Conservation (phyloP, 2,113 vertebrate species). For the Ameiurus melas region DNA sequence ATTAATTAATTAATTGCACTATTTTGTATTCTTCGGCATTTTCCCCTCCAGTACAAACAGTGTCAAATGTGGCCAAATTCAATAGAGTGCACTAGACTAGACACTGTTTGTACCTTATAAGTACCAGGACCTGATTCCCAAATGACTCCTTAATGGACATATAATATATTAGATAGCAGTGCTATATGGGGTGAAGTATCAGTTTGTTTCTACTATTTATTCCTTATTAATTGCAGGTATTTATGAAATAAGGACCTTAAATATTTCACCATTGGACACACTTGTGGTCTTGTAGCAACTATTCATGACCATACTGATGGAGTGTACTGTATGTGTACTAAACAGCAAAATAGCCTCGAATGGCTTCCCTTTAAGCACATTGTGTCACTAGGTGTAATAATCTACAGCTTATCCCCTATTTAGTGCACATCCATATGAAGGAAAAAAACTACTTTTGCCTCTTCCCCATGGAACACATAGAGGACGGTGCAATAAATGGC, state of each 20-base stretch:
- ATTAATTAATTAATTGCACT: neutral
- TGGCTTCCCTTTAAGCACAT: too few relatives aligned
- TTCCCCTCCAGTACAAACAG: neutral
- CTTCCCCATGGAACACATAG: too few relatives aligned
- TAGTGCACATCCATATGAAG: too few relatives aligned
- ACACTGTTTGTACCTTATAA: neutral
- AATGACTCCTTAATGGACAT: neutral
- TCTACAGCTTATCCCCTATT: too few relatives aligned
- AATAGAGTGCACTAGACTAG: neutral
- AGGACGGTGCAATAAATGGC: too few relatives aligned
- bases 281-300: neutral
- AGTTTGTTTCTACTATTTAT: neutral
- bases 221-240: too few relatives aligned
- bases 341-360: too few relatives aligned
- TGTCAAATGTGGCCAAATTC: neutral
- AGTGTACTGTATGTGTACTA: neutral
- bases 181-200: too few relatives aligned
- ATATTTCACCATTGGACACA: neutral
- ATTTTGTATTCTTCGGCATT: neutral
- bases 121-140: neutral
- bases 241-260: neutral
- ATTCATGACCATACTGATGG: neutral
- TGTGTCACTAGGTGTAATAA: too few relatives aligned
- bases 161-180: too few relatives aligned
- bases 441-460: too few relatives aligned